A percentile compares a stretch with the other conserved stretches of the same genome.
These are phyloP conservation scores for Gallinago undulata DNA, from an alignment of 2,113 vertebrate species.

Conservation along the genomic window DNA sequence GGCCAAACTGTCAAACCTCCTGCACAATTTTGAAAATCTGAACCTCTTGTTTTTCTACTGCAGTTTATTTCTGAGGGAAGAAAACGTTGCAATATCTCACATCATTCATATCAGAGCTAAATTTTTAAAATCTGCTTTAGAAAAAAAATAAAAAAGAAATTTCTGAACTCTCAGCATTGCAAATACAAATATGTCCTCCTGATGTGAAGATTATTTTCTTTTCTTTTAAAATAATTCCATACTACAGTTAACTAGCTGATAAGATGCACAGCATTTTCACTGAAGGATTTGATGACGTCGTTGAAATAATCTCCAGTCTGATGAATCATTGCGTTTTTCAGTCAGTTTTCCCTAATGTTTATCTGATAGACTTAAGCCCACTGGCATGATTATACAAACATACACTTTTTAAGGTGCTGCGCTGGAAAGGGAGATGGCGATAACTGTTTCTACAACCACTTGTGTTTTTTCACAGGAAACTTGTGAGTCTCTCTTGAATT, in stretches of 20 bases:
- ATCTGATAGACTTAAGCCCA: not conserved
- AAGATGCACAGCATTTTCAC: not conserved
- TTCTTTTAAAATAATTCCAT: not conserved
- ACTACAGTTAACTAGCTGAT: not conserved
- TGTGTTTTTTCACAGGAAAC: slow-evolving; percentile 74
- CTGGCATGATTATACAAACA: not conserved
- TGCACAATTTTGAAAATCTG: not conserved
- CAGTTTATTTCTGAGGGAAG: not conserved
- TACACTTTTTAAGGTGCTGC: not conserved
- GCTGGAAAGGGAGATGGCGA: not conserved
- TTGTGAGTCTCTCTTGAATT: slow-evolving; percentile 85
- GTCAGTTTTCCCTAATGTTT: not conserved
- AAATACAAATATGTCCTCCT: not conserved
- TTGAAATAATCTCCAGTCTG: not conserved
- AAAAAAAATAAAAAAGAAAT: not conserved
- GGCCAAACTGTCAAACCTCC: not conserved
- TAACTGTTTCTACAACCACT: not conserved
- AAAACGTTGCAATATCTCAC: not conserved
- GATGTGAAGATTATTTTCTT: not conserved
- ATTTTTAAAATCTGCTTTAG: not conserved
- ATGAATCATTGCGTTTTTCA: not conserved
- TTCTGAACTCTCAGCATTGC: not conserved
- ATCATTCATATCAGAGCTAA: not conserved
- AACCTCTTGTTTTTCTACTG: not conserved
- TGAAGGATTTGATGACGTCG: not conserved